phyloP scores from a whole-genome alignment of 1,140 invertebrate genomes.

The Microplitis demolitor region DNA sequence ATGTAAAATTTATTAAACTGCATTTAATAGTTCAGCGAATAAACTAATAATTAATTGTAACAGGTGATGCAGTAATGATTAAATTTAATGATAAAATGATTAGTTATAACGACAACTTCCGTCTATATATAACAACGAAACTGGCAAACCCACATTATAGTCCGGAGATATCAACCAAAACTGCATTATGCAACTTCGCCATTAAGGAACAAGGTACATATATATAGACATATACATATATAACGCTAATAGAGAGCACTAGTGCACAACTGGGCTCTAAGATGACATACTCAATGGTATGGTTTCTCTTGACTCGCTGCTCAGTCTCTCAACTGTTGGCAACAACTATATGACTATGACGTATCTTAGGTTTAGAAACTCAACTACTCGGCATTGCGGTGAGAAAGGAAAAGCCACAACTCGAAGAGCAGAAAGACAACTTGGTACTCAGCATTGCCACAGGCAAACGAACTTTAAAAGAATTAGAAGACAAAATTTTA shows the following conservation, averaged over 20 bases:
- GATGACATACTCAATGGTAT: constrained; percentile 1
- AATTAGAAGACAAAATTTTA: constrained; percentile 62
- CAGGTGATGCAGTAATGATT: constrained; percentile 69
- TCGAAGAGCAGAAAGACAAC: constrained; percentile 84
- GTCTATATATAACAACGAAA: constrained; percentile 89
- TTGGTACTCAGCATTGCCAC: constrained; percentile 72
- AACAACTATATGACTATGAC: constrained; percentile 40
- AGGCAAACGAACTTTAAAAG: constrained; percentile 58
- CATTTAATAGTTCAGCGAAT: background rate
- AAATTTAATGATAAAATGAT: constrained; percentile 89
- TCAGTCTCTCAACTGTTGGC: background rate
- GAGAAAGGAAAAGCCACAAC: constrained; percentile 74
- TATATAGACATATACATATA: too few relatives aligned
- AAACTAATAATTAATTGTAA: background rate
- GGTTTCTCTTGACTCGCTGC: constrained; percentile 8
- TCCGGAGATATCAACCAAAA: constrained; percentile 89
- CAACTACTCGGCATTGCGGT: constrained; percentile 85
- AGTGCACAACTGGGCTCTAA: constrained; percentile 4
- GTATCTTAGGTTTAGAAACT: constrained; percentile 71
- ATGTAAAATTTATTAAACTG: background rate
- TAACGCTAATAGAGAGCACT: constrained; percentile 11
- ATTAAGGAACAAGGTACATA: constrained; percentile 81
- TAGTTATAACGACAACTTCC: constrained; percentile 78
- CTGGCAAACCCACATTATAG: constrained; percentile 88
- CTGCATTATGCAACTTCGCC: constrained; percentile 90